A percentile compares a stretch with the other conserved stretches of the same genome.
phyloP scores from a whole-genome alignment of 2,888 invertebrate genomes.

The Agrotis exclamationis region DNA sequence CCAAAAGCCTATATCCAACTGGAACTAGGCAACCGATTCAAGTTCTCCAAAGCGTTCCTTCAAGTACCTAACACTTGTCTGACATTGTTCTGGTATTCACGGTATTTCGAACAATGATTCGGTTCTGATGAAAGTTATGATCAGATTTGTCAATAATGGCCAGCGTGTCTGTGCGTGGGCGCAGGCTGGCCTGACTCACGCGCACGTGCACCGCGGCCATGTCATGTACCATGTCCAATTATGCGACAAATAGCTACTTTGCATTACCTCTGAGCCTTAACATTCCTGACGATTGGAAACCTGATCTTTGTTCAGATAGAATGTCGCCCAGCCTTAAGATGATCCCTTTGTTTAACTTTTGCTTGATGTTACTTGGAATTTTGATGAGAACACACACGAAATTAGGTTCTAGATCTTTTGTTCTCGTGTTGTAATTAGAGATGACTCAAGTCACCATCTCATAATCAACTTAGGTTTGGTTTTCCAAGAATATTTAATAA shows the following conservation, averaged over 20 bases:
- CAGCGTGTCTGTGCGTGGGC: constrained; percentile 56
- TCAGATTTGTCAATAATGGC: constrained; percentile 52
- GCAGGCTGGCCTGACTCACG: constrained; percentile 72
- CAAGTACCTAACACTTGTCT: constrained; percentile 4
- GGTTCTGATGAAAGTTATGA: constrained; percentile 54
- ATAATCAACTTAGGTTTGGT: not conserved
- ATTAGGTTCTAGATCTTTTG: constrained; percentile 18
- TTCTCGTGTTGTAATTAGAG: constrained; percentile 32
- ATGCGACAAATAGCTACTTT: constrained; percentile 72
- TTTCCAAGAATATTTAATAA: constrained; percentile 5
- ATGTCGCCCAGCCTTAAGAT: constrained; percentile 28
- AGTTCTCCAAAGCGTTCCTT: constrained; percentile 10
- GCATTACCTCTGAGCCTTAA: constrained; percentile 60
- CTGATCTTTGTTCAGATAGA: constrained; percentile 53
- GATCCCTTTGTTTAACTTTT: constrained; percentile 54
- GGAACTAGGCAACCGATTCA: constrained; percentile 15
- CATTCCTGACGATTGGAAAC: constrained; percentile 62
- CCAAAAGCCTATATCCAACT: not conserved
- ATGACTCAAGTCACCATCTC: not conserved
- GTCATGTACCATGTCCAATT: constrained; percentile 80
- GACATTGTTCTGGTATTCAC: constrained; percentile 35
- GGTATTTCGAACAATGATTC: constrained; percentile 44
- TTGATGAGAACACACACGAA: constrained; percentile 35
- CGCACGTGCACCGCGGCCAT: constrained; percentile 79
- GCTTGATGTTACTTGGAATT: constrained; percentile 38